Base-by-base conservation (phyloP, 2,113 vertebrate genomes). In the Coreoperca whiteheadi region DNA sequence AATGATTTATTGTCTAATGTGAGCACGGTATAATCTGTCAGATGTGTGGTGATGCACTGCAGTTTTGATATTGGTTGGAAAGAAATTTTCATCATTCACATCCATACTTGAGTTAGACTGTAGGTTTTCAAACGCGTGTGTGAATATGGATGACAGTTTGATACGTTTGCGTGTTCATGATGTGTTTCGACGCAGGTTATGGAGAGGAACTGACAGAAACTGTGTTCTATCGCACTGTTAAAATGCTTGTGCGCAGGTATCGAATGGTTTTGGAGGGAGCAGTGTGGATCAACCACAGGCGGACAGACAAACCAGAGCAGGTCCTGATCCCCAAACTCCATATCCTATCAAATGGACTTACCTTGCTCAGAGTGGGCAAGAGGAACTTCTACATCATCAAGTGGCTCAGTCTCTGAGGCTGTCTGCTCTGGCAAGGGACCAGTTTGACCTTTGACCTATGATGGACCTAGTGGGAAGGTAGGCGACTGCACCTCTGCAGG, bases 341-440 rank as follows among this genome's bases (percentile, higher is more conserved):
- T 77, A 97, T 99, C 87, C 96, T 99, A 56, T 95, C 96, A 53
- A 99, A 98, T 30, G 97, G 98, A 88, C 96, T 99, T n/a, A 96
- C 96, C 0, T 87, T 99, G 74, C 94, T 99, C 77, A 94, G 94
- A 88, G 95, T 99, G 85, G 98, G 98, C 83, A 99, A 99, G 94
- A 98, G 87, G 88, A 99, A 99, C 90, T 97, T 96, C 78, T 96
- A 98, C 86, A 95, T 99, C 89, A 95, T 99, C 89, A 99, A 97
- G 91, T 99, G 98, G 98, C 95, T 99, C 64, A 81, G 92, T 39
- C 91, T 96, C n/a, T 95, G 89, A 95, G 66, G 48, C 46, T 20
- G 18, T 21, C 28, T 41, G 39, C 70, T 61, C 25, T 57, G 48
- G 0, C 23, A 34, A 18, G 4, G 65, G 25, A 78, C 78, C 51